phyloP scores from a whole-genome alignment of 2,113 vertebrate species.

The Ramphastos sulfuratus region DNA sequence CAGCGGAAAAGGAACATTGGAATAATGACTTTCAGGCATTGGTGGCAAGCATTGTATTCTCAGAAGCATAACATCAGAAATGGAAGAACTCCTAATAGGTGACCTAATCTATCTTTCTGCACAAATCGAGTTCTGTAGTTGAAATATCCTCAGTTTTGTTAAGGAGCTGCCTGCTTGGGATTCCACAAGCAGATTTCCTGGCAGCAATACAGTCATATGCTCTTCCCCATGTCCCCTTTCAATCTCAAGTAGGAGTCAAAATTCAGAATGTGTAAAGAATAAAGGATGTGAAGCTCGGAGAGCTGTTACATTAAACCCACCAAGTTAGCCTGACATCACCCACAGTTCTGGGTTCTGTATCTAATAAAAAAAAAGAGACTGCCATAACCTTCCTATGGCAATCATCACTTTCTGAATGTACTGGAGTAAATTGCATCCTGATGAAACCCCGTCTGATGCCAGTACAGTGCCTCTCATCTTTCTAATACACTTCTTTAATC shows the following conservation, averaged over 20 bases:
- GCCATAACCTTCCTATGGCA: neutral
- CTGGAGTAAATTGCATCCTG: conserved; percentile 22
- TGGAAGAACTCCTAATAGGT: conserved; percentile 54
- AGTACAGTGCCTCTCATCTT: neutral
- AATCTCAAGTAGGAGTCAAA: neutral
- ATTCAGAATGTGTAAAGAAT: neutral
- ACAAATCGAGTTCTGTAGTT: conserved; percentile 3
- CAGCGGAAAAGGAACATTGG: conserved; percentile 41
- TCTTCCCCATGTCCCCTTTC: conserved; percentile 1
- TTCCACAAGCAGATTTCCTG: neutral
- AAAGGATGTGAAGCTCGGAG: neutral
- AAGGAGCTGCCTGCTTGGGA: conserved; percentile 13
- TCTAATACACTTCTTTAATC: neutral
- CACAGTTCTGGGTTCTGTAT: neutral
- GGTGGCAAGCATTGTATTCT: conserved; percentile 57
- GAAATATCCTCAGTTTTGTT: neutral
- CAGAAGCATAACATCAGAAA: conserved; percentile 62
- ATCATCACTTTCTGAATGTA: conserved; percentile 46
- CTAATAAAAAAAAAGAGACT: neutral
- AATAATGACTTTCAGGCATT: conserved; percentile 69
- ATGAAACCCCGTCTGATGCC: conserved; percentile 24
- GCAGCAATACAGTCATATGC: rapidly evolving
- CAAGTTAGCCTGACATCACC: neutral
- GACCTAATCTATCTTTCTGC: conserved; percentile 46
- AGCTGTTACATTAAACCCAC: neutral